Percentiles rank a stretch among this genome's conserved stretches.
Evolutionary conservation across 2,113 vertebrate species (phyloP).

Genomic region (Larimichthys polyactis): DNA sequence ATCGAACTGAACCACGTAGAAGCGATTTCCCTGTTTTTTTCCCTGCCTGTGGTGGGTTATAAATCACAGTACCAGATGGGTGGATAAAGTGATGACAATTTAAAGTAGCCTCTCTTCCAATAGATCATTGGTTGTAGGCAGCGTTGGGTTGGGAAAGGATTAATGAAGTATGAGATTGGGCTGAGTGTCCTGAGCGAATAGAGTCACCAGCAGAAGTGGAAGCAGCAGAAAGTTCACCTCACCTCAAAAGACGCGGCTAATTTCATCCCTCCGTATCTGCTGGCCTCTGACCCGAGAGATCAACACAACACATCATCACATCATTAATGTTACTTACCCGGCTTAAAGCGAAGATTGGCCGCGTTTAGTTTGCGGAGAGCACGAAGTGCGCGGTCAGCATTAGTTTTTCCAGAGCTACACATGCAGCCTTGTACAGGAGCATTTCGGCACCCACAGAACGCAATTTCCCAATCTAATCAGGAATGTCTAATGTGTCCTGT

Average conservation of each 20-base stretch:
- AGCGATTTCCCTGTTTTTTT: conserved; percentile 72
- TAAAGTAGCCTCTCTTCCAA: conserved; percentile 69
- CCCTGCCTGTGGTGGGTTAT: conserved; percentile 56
- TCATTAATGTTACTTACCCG: conserved; percentile 32
- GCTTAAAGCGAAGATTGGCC: not conserved
- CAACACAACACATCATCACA: conserved; percentile 17
- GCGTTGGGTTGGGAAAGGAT: conserved; percentile 71
- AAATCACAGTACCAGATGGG: conserved; percentile 73
- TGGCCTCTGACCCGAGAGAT: conserved; percentile 17
- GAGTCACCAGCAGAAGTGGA: conserved; percentile 34
- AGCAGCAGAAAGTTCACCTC: conserved; percentile 35
- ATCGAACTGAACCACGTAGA: conserved; percentile 62
- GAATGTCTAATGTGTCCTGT: conserved; percentile 69
- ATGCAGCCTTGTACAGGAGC: not conserved
- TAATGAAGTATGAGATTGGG: conserved; percentile 77
- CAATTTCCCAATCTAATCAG: conserved; percentile 60
- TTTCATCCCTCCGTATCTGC: conserved; percentile 13
- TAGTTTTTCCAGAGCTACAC: conserved; percentile 18
- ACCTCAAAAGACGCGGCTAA: conserved; percentile 31
- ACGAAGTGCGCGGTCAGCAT: conserved; percentile 4
- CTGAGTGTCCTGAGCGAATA: conserved; percentile 29
- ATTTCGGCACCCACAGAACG: conserved; percentile 1
- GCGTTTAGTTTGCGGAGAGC: conserved; percentile 10
- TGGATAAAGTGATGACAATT: conserved; percentile 66
- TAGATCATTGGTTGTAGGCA: conserved; percentile 63